A percentile compares a stretch with the other conserved stretches of the same genome.
These are phyloP conservation scores for Sesamia inferens DNA, from an alignment of 2,888 invertebrate genomes.

Conservation along the genomic window DNA sequence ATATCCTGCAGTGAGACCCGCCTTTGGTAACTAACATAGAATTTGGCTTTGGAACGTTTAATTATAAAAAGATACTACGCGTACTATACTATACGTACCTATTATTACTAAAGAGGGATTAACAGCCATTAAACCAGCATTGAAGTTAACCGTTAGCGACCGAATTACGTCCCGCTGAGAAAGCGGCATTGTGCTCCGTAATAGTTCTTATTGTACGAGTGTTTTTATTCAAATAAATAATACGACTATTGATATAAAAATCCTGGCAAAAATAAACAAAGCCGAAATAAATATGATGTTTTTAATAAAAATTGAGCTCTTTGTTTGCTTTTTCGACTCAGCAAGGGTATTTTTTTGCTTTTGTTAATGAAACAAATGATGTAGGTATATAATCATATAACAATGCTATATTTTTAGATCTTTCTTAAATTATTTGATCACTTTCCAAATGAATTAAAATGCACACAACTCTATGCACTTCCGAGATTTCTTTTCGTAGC, in stretches of 20 bases:
- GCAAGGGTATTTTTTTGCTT: neutral
- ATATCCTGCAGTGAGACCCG: neutral
- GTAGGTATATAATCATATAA: neutral
- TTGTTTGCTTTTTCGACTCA: neutral
- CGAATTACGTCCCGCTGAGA: slow-evolving; percentile 22
- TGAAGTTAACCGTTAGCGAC: slow-evolving; percentile 11
- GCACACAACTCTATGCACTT: neutral
- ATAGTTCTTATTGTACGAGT: slow-evolving; percentile 7
- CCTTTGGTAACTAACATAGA: neutral
- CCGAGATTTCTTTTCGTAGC: neutral
- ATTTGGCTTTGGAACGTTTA: neutral
- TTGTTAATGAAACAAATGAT: neutral
- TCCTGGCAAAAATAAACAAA: neutral
- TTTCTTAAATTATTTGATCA: neutral
- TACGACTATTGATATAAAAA: neutral
- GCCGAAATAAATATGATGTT: neutral
- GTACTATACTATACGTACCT: neutral
- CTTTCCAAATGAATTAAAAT: neutral
- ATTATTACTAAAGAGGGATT: slow-evolving; percentile 17
- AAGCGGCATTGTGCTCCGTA: slow-evolving; percentile 2
- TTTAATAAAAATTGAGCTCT: neutral
- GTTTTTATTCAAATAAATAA: slow-evolving; percentile 14
- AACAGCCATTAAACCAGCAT: slow-evolving; percentile 13
- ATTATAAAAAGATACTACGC: neutral
- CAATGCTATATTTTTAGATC: neutral